Evolutionary conservation across 2,113 vertebrate species (phyloP), one percentile per base, ranked within the genome.

Genomic region (Xenopus laevis): DNA sequence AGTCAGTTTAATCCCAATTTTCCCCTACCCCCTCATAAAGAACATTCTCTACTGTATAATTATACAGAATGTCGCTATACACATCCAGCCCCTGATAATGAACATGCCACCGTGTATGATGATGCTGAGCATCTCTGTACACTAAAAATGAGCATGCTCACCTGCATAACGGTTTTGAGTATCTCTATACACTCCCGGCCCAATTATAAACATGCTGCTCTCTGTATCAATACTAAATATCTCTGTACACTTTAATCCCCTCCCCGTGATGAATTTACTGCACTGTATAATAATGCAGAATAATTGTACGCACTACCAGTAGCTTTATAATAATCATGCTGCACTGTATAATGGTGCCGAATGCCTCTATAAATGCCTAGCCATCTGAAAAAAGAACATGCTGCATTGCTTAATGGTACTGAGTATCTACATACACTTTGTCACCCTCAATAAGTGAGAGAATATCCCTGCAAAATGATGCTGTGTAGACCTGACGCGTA

Each of bases 391-490:
- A 61, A 69, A 76, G 13, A 76, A 76, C 73, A 76, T 76, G 73
- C 73, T n/a, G 66, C 57, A 47, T 17, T 63, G 74, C 63, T 59
- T 75, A 75, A 62, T 75, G 73, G 67, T 64, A 69, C 67, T 44
- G 74, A 76, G 74, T 70, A 70, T 69, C 74, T 70, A 76, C 66
- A 76, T 76, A 76, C 74, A 76, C 59, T 76, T 74, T 73, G 17
- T 76, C 52, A 47, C 59, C 73, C 67, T 69, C 65, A 62, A 17
- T 17, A 52, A 52, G 27, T 55, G 50, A 64, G 50, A 44, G 61
- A 18, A 17, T 45, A 17, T 50, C 73, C 59, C 74, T 70, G 66
- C 58, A 53, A 61, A 63, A 69, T 47, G 58, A 40, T 64, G 69
- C 58, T 44, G 67, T 63, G 74, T 70, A 76, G 70, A 66, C 50